A percentile compares a stretch with the other conserved stretches of the same genome.
phyloP scores from a whole-genome alignment of 2,888 invertebrate species.

The Sarcophaga rosellei region DNA sequence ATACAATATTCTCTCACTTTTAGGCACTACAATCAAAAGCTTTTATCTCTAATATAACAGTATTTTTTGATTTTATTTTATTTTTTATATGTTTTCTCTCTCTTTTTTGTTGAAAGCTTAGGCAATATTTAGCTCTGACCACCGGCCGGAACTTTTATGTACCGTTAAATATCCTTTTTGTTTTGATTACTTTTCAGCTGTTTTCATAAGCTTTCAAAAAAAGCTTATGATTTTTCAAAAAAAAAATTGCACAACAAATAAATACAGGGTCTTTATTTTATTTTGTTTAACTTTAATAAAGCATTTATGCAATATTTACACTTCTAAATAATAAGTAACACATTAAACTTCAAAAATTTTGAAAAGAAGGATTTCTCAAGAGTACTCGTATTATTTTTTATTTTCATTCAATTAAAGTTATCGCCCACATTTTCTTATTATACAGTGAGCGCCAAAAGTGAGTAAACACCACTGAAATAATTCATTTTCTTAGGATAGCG shows the following conservation, averaged over 20 bases:
- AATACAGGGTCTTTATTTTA: background rate
- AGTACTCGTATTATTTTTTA: no score
- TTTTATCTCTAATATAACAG: conserved; percentile 55
- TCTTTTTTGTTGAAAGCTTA: conserved; percentile 37
- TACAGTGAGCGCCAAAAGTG: no score
- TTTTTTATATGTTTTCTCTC: no score
- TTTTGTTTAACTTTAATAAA: no score
- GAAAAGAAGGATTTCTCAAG: no score
- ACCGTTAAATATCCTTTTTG: conserved; percentile 33
- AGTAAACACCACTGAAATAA: no score
- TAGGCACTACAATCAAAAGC: conserved; percentile 28
- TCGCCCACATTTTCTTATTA: no score
- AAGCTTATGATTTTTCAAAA: background rate
- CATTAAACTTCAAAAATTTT: no score
- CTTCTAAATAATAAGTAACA: no score
- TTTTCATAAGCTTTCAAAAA: conserved; percentile 25
- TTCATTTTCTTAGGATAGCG: no score
- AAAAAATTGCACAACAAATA: background rate
- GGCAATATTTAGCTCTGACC: conserved; percentile 24
- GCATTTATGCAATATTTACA: no score
- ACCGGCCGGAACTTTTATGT: conserved; percentile 63
- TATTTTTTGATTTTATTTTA: conserved; percentile 17
- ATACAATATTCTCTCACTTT: conserved; percentile 19
- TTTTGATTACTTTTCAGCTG: conserved; percentile 53
- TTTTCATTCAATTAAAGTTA: no score